Evolutionary conservation across 2,113 vertebrate genomes (phyloP).

Genomic region (Scalopus aquaticus): DNA sequence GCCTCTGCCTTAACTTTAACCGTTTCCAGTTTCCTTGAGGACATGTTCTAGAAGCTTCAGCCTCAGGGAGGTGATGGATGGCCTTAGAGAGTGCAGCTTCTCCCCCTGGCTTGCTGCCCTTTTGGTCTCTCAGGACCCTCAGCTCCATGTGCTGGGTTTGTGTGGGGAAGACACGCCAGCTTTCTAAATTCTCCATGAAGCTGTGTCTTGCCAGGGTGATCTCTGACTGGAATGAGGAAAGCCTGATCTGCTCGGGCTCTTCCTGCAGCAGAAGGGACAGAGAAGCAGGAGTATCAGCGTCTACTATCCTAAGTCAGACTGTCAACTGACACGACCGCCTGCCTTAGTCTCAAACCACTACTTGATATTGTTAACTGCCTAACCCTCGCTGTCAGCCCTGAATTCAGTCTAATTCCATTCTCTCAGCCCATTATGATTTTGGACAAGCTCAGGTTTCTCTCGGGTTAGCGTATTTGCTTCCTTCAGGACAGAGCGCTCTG

Average conservation of each 20-base stretch:
- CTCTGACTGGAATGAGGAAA: not conserved
- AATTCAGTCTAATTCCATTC: slow-evolving; percentile 2
- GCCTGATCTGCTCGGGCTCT: not conserved
- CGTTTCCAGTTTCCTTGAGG: slow-evolving; percentile 19
- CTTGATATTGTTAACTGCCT: not conserved
- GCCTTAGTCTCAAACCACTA: not conserved
- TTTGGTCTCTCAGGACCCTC: not conserved
- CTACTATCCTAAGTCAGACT: not conserved
- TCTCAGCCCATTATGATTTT: not conserved
- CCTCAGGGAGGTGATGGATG: not conserved
- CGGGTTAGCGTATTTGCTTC: slow-evolving; percentile 9
- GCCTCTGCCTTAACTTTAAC: not conserved
- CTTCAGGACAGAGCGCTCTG: not conserved
- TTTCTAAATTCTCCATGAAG: not conserved
- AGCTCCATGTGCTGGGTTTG: not conserved
- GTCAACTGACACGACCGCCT: not conserved
- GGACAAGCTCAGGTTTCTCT: not conserved
- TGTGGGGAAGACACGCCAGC: not conserved
- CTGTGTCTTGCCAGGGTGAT: not conserved
- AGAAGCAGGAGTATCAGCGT: not conserved
- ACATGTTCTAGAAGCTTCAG: slow-evolving; percentile 52
- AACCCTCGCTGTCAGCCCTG: slow-evolving; percentile 3
- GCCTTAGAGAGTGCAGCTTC: not conserved
- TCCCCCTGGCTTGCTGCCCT: not conserved
- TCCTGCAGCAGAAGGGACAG: not conserved